Conservation (phyloP, 2,888 invertebrate genomes). For the Operophtera brumata region DNA sequence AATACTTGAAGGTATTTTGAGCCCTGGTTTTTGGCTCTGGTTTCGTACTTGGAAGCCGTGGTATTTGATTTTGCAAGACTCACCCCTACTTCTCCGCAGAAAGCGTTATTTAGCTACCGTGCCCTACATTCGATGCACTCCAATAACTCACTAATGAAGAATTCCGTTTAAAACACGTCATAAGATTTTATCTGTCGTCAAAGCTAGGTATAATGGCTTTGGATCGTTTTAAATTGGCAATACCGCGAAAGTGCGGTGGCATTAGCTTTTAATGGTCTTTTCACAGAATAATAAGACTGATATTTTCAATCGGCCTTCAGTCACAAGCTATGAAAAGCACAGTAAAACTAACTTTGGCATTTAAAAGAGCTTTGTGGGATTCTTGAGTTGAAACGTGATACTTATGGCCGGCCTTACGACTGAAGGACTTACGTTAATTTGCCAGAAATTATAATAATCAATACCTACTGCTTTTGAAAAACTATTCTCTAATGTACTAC, state of each 20-base stretch:
- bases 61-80: too few species aligned
- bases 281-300: conserved; percentile 16
- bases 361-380: too few species aligned
- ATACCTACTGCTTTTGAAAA: too few species aligned
- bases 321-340: neutral
- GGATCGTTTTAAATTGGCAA: conserved; percentile 54
- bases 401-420: too few species aligned
- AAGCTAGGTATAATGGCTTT: conserved; percentile 42
- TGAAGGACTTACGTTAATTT: too few species aligned
- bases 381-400: too few species aligned
- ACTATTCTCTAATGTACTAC: too few species aligned
- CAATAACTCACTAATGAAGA: conserved; percentile 18
- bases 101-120: neutral
- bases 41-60: too few species aligned
- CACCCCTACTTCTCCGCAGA: too few species aligned
- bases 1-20: too few species aligned
- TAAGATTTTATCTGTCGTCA: conserved; percentile 48
- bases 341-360: neutral
- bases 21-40: too few species aligned
- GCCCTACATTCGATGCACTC: conserved; percentile 14
- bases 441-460: too few species aligned
- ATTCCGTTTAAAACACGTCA: conserved; percentile 28
- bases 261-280: conserved; percentile 42
- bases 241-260: conserved; percentile 45
- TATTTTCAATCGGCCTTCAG: neutral